Conservation (phyloP, 2,113 vertebrate genomes). For the Collichthys lucidus region DNA sequence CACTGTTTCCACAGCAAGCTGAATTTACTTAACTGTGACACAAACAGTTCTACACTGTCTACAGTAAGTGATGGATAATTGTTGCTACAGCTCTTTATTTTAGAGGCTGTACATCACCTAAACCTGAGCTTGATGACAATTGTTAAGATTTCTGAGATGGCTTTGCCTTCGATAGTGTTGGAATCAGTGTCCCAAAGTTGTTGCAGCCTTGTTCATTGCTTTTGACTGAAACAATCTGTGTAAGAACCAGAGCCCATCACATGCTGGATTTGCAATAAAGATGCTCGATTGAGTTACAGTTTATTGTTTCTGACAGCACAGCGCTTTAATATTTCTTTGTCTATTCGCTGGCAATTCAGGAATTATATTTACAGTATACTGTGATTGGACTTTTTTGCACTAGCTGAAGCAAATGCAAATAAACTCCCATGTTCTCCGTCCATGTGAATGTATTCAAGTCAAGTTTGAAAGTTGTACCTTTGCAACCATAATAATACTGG, state of each 20-base stretch:
- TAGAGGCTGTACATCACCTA: background rate
- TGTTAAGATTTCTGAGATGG: background rate
- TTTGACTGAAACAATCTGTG: constrained; percentile 31
- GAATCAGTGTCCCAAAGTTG: constrained; percentile 5
- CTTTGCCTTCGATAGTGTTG: background rate
- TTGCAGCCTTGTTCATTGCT: constrained; percentile 11
- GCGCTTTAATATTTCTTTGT: constrained; percentile 18
- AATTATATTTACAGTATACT: background rate
- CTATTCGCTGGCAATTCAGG: constrained; percentile 1
- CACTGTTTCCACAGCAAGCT: background rate
- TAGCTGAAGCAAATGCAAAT: background rate
- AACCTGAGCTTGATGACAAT: constrained; percentile 2
- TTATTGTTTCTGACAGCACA: constrained; percentile 36
- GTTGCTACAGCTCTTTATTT: background rate
- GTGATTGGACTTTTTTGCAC: constrained; percentile 4
- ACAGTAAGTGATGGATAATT: constrained; percentile 1
- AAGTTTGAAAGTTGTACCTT: constrained; percentile 10
- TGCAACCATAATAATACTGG: constrained; percentile 3
- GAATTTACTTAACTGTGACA: background rate
- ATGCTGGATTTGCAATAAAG: background rate
- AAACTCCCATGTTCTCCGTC: constrained; percentile 12
- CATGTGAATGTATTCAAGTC: constrained; percentile 19
- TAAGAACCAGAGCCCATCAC: constrained; percentile 19
- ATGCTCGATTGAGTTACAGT: constrained; percentile 16
- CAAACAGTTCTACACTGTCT: background rate